A percentile compares a stretch with the other conserved stretches of the same genome.
Evolutionary conservation across 2,888 invertebrate species (phyloP).

Genomic region (Dryobota labecula): DNA sequence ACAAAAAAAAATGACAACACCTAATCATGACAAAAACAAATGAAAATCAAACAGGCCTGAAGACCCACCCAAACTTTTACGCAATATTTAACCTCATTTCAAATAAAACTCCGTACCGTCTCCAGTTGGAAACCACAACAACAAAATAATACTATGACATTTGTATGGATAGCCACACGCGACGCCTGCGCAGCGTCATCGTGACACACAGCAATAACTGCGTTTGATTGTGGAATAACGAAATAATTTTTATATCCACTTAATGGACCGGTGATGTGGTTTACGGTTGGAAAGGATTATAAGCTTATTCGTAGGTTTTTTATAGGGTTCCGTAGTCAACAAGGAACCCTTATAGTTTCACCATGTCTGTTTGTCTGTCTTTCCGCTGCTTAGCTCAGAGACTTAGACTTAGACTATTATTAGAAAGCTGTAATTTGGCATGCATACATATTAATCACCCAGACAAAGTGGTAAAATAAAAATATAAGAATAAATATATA

Average conservation of each 20-base stretch:
- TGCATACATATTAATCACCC: too few relatives aligned
- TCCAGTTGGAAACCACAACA: slow-evolving; percentile 38
- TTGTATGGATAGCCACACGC: slow-evolving; percentile 70
- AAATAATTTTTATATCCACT: slow-evolving; percentile 71
- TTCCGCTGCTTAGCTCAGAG: too few relatives aligned
- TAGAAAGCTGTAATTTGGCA: too few relatives aligned
- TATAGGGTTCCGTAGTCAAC: too few relatives aligned
- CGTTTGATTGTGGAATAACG: slow-evolving; percentile 76
- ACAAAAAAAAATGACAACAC: neutral
- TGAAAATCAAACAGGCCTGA: neutral
- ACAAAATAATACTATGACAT: slow-evolving; percentile 45
- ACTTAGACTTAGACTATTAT: too few relatives aligned
- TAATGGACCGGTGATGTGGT: slow-evolving; percentile 67
- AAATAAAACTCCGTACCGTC: slow-evolving; percentile 11
- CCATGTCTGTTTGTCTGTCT: too few relatives aligned
- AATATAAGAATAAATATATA: too few relatives aligned
- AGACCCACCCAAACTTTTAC: neutral
- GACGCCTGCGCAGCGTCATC: slow-evolving; percentile 82
- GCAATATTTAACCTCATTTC: neutral
- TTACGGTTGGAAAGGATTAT: slow-evolving; percentile 34
- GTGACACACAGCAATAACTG: slow-evolving; percentile 76
- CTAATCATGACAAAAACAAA: neutral
- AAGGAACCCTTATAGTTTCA: too few relatives aligned
- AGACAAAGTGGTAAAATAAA: too few relatives aligned
- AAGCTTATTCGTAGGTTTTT: slow-evolving; percentile 9